Conservation (phyloP, 2,888 invertebrate genomes). For the Tipula lateralis region DNA sequence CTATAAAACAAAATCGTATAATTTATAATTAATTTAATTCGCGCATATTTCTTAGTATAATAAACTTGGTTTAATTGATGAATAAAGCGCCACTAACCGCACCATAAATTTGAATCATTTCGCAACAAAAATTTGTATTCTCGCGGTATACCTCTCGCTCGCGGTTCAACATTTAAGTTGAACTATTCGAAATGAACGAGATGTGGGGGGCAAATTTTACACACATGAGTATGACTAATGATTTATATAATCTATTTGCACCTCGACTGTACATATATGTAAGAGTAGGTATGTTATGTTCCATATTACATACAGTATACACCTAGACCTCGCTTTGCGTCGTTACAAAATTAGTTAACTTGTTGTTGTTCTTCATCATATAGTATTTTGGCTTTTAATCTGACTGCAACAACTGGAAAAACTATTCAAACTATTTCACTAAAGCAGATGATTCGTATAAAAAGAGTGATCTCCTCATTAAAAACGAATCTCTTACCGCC, state of each 20-base stretch:
- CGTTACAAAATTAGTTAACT: too few relatives aligned
- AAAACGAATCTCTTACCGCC: too few relatives aligned
- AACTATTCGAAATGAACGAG: neutral
- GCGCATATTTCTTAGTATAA: neutral
- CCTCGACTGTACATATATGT: neutral
- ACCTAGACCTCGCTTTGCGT: too few relatives aligned
- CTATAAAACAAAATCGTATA: neutral
- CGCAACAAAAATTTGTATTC: neutral
- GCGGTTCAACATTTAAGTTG: neutral
- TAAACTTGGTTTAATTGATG: neutral
- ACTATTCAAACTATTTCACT: too few relatives aligned
- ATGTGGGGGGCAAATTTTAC: neutral
- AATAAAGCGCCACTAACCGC: conserved; percentile 19
- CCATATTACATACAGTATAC: too few relatives aligned
- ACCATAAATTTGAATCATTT: conserved; percentile 2
- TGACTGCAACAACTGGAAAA: too few relatives aligned
- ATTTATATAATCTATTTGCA: neutral
- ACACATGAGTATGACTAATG: neutral
- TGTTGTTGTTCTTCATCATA: too few relatives aligned
- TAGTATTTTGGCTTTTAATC: too few relatives aligned
- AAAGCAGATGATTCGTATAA: too few relatives aligned
- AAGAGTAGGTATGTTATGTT: neutral
- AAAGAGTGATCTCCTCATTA: too few relatives aligned
- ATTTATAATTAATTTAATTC: neutral
- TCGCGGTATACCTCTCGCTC: neutral